Evolutionary conservation across 2,888 invertebrate species (phyloP).

Genomic region (Torymus texanus): DNA sequence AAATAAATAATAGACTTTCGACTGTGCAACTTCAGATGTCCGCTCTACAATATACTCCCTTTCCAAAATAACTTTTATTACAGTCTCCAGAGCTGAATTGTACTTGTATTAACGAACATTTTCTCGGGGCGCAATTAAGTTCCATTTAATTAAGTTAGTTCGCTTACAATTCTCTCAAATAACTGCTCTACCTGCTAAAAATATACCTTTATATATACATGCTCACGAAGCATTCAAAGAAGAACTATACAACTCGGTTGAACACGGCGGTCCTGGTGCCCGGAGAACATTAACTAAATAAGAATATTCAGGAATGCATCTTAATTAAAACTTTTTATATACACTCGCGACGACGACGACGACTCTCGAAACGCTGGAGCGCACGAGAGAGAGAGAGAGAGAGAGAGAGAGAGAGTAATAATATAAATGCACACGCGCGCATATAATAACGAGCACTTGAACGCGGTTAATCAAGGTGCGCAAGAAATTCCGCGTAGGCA

Average conservation of each 20-base stretch:
- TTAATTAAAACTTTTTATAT: too few species aligned
- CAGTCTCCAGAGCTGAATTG: too few species aligned
- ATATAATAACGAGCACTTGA: neutral
- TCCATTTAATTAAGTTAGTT: conserved; percentile 26
- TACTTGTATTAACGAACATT: conserved; percentile 18
- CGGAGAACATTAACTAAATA: too few species aligned
- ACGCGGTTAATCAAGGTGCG: neutral
- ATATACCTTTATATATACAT: conserved; percentile 6
- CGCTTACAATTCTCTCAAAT: conserved; percentile 22
- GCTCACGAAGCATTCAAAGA: too few species aligned
- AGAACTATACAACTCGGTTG: too few species aligned
- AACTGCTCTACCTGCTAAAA: neutral
- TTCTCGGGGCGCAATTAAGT: conserved; percentile 22
- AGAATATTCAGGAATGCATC: too few species aligned
- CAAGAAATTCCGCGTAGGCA: conserved; percentile 9
- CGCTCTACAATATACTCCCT: neutral
- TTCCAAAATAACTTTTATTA: conserved; percentile 16
- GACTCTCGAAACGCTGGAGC: neutral
- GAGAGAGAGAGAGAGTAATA: too few species aligned
- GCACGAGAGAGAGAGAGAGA: too few species aligned
- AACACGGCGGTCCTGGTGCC: too few species aligned
- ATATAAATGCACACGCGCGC: too few species aligned
- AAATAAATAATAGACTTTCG: too few species aligned
- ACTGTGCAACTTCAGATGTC: too few species aligned
- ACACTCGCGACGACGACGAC: neutral